Conservation (phyloP, 2,797 vertebrate genomes). For the Tragopan temminckii region DNA sequence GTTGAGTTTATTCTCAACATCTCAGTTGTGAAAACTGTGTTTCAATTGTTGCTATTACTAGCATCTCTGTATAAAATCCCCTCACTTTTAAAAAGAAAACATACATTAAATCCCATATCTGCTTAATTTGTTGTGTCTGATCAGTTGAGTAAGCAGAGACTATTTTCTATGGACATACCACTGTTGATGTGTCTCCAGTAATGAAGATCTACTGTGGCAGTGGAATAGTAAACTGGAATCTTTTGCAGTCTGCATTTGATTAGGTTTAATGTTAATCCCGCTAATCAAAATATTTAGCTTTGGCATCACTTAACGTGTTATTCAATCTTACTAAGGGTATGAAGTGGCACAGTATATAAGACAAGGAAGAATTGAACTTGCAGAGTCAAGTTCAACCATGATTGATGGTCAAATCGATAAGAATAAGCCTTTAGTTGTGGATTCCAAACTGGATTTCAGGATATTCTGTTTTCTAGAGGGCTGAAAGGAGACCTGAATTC, state of each 20-base stretch:
- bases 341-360: not conserved
- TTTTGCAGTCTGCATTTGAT: constrained; percentile 19
- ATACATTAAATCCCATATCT: not conserved
- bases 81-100: not conserved
- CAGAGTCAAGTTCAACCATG: not conserved
- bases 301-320: not conserved
- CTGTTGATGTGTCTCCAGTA: not conserved
- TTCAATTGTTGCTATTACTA: not conserved
- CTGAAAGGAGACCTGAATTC: not conserved
- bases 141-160: not conserved
- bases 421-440: not conserved
- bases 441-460: not conserved
- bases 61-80: not conserved
- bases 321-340: not conserved
- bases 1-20: not conserved
- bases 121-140: not conserved
- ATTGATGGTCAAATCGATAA: not conserved
- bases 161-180: not conserved
- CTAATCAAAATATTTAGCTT: constrained; percentile 38
- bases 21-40: not conserved
- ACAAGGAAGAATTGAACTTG: not conserved
- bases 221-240: constrained; percentile 1
- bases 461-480: not conserved
- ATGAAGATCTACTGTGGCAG: not conserved
- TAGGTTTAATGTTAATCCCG: constrained; percentile 35